Percentiles rank a stretch among this genome's conserved stretches.
Evolutionary conservation across 2,797 vertebrate genomes (phyloP).

Genomic region (Pelobates cultripes): DNA sequence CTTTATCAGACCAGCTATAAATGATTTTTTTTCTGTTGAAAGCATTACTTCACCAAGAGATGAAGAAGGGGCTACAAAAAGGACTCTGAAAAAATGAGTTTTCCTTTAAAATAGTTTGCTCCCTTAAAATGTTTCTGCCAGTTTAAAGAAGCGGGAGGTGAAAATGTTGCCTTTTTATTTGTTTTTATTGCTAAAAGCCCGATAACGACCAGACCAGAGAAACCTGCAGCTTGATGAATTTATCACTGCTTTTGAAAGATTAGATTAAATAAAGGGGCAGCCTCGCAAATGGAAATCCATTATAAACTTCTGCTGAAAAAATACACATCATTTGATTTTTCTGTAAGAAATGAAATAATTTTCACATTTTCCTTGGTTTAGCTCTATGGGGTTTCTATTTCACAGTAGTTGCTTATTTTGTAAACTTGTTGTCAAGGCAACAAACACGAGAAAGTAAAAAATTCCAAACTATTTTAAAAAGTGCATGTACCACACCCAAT

Average conservation of each 20-base stretch:
- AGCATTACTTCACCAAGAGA: no score
- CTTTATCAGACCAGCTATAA: no score
- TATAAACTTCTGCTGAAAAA: neutral
- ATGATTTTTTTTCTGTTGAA: no score
- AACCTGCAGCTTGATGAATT: conserved; percentile 6
- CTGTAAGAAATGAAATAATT: neutral
- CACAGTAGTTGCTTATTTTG: no score
- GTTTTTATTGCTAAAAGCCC: neutral
- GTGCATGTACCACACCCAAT: no score
- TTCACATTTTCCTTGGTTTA: neutral
- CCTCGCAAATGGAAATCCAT: neutral
- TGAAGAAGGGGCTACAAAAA: no score
- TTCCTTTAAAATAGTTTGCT: neutral
- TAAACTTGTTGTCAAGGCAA: no score
- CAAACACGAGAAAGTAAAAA: no score
- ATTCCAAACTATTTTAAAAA: no score
- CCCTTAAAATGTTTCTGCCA: neutral
- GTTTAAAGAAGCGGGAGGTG: neutral
- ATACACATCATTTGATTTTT: neutral
- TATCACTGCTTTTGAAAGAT: neutral
- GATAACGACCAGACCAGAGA: conserved; percentile 1
- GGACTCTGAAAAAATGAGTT: neutral
- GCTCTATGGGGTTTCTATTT: no score
- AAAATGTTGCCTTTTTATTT: neutral
- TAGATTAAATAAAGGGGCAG: conserved; percentile 3